phyloP scores from a whole-genome alignment of 30 jellyfish, hydroid and myxozoan genomes.

The Turritopsis dohrnii region DNA sequence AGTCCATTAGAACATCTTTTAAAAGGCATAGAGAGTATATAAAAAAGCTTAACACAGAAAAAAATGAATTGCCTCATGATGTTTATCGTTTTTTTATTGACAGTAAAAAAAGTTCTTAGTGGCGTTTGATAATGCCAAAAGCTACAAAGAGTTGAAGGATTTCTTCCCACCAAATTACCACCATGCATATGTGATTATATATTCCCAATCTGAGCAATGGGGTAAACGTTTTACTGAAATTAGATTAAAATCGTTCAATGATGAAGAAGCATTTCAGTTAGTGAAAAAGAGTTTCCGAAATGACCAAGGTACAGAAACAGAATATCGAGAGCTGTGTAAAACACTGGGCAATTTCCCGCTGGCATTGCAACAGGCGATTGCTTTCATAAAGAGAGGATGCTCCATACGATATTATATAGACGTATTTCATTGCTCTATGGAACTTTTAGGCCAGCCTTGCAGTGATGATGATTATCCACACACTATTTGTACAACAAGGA shows the following conservation, averaged over 20 bases:
- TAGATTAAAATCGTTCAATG: slow-evolving; percentile 7
- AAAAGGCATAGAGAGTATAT: slow-evolving; percentile 31
- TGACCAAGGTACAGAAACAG: neutral
- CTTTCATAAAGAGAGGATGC: slow-evolving; percentile 37
- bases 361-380: slow-evolving; percentile 61
- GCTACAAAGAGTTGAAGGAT: slow-evolving; percentile 13
- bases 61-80: neutral
- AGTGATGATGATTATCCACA: neutral
- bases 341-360: slow-evolving; percentile 47
- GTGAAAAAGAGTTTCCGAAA: slow-evolving; percentile 15
- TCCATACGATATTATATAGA: neutral
- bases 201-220: slow-evolving; percentile 45
- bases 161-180: neutral
- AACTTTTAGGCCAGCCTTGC: neutral
- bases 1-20: slow-evolving; percentile 30
- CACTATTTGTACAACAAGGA: neutral
- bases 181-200: slow-evolving; percentile 26
- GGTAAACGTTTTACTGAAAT: slow-evolving; percentile 23
- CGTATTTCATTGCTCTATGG: neutral
- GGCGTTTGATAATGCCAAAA: slow-evolving; percentile 24
- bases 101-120: slow-evolving; percentile 23
- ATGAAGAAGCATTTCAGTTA: neutral
- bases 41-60: neutral
- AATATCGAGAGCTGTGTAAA: slow-evolving; percentile 7
- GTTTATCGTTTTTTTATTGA: slow-evolving; percentile 28